Base-by-base conservation (phyloP, 2,113 vertebrate species). In the cattle (Bos taurus) region DNA sequence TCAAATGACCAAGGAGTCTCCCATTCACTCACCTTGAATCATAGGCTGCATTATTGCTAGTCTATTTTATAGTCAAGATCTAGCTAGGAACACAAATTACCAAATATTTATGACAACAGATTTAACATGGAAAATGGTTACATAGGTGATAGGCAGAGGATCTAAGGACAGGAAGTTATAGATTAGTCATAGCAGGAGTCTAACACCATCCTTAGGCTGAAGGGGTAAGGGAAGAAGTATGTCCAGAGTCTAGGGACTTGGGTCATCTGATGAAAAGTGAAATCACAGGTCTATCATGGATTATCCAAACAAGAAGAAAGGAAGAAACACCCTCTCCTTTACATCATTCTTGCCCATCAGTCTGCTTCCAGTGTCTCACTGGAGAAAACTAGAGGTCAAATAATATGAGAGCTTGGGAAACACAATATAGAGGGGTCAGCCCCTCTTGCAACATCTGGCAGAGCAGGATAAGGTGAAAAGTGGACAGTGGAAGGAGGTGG, bases 1-100 rank as follows among this genome's bases (percentile, higher is more conserved):
- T 80, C 28, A 57, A 90, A 46, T 94, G 82, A 64, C 36, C 48
- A 62, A 87, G 25, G 9, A 96, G 50, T 14, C 30, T 87, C 23
- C 40, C 74, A 96, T 95, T 92, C 33, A 94, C 21, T 94, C 36
- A 90, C 52, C 28, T 88, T 96, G 33, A 96, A 36, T 85, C 88
- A 54, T 56, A 56, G 9, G 23, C 11, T 85, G 7, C 26, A 93
- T 93, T 80, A 15, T 28, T 28, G 85, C 40, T 19, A 88, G 54
- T 86, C 15, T 60, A 91, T 33, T 94, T 93, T 85, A 90, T 80
- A 87, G 46, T 90, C 80, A 96, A 88, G 36, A 84, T 81, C 28
- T 48, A 88, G 88, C 4, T 82, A 28, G 54, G 46, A 60, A 95
- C 87, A 62, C 14, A 92, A 96, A 40, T n/a, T 81, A 81, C 46